These are phyloP conservation scores for Dryobates pubescens DNA, from an alignment of 2,797 vertebrate genomes.

Conservation along the genomic window DNA sequence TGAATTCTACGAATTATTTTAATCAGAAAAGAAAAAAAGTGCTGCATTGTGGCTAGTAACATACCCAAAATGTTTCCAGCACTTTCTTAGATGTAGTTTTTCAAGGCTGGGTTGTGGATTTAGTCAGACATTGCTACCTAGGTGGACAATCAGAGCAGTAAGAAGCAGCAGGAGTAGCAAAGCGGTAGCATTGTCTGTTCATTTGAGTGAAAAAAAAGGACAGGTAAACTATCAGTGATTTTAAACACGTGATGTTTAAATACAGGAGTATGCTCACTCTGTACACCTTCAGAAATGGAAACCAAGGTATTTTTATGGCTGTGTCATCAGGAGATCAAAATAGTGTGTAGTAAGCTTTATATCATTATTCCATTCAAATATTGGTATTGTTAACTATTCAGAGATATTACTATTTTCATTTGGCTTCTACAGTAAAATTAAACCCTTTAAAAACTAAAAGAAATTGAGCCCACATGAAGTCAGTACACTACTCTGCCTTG, in stretches of 20 bases:
- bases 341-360: background rate
- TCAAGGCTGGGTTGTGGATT: background rate
- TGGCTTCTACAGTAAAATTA: constrained; percentile 15
- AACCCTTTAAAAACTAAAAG: background rate
- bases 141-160: background rate
- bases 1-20: background rate
- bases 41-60: background rate
- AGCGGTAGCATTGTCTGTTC: background rate
- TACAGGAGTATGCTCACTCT: background rate
- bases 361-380: background rate
- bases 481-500: background rate
- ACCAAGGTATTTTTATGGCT: background rate
- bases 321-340: background rate
- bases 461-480: background rate
- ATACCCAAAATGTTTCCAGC: background rate
- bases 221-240: background rate
- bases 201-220: background rate
- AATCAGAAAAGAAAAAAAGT: background rate
- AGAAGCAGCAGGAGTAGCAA: background rate
- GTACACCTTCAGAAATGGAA: background rate
- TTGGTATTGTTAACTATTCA: constrained; percentile 11
- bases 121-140: background rate
- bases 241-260: background rate
- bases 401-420: constrained; percentile 1
- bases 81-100: background rate